Conservation (phyloP, 2,113 vertebrate genomes). For the Vimba vimba region DNA sequence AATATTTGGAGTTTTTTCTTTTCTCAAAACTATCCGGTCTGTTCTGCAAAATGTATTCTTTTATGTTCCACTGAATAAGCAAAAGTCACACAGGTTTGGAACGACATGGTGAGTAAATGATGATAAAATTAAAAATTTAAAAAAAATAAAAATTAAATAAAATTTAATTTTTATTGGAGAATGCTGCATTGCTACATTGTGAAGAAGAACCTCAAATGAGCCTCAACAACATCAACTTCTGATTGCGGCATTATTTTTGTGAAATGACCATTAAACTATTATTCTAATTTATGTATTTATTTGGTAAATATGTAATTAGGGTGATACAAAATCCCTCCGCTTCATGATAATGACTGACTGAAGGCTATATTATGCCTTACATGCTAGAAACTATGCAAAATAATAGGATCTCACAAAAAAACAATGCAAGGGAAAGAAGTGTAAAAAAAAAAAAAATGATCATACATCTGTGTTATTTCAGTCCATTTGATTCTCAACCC, state of each 20-base stretch:
- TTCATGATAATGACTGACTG: neutral
- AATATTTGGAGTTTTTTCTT: too few species aligned
- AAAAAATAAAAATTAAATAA: too few species aligned
- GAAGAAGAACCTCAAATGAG: neutral
- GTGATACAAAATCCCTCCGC: neutral
- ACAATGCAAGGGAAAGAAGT: neutral
- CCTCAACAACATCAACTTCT: neutral
- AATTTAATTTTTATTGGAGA: too few species aligned
- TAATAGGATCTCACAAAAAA: neutral
- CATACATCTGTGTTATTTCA: neutral
- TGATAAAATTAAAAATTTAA: too few species aligned
- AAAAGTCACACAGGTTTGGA: neutral
- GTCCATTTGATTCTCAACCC: neutral
- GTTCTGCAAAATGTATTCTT: neutral
- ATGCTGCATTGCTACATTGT: neutral
- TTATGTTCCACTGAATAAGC: neutral
- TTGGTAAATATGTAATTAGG: neutral
- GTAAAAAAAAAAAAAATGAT: neutral
- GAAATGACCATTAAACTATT: neutral
- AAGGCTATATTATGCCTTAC: neutral
- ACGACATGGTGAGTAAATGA: neutral
- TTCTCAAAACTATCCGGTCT: too few species aligned
- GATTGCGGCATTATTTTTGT: neutral
- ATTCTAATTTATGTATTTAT: neutral
- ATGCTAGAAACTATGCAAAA: neutral